Evolutionary conservation across 2,888 invertebrate species (phyloP), one percentile per base, ranked within the genome.

Genomic region (Stenotaenia linearis): DNA sequence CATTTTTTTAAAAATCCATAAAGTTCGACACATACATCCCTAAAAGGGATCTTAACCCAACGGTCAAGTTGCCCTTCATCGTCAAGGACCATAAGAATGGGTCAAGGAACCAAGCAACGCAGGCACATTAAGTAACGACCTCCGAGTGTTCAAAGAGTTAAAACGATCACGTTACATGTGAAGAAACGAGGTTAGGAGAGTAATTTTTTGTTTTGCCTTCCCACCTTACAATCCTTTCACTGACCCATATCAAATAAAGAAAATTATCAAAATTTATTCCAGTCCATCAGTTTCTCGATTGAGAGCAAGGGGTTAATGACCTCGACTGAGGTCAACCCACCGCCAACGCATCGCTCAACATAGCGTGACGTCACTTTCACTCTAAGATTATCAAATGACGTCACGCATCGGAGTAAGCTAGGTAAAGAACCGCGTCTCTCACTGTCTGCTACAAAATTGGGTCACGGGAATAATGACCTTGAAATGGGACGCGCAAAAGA

Each of bases 381-480:
- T 69, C 25, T 28, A n/a, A 25, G 25, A 69, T 25, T 69, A 69
- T 69, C 69, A 69, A 69, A 69, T 69, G 69, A 69, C 69, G 69
- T 69, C 25, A 28, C 69, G 69, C 69, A 50, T 69, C 12, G 25
- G 15, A 28, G 69, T 69, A 12, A 28, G 28, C 69, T 28, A 69
- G 69, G 69, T 69, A 69, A 69, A 69, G 69, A 69, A 28, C 69
- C 69, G 69, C 69, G 69, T 69, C 75, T 75, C 75, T 75, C 75
- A 32, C 75, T 18, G 75, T 75, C 75, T 75, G 35, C 75, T 23
- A 15, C 45, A 15, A 77, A 77, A 77, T 37, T 40, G 45, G 77
- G 77, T 77, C 77, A 77, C 45, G 45, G 45, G 77, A 45, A 77
- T 45, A 45, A 77, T 77, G 77, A 45, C 77, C 77, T 77, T 77